Conservation (phyloP, 2,113 vertebrate genomes). For the Macroglossus sobrinus region DNA sequence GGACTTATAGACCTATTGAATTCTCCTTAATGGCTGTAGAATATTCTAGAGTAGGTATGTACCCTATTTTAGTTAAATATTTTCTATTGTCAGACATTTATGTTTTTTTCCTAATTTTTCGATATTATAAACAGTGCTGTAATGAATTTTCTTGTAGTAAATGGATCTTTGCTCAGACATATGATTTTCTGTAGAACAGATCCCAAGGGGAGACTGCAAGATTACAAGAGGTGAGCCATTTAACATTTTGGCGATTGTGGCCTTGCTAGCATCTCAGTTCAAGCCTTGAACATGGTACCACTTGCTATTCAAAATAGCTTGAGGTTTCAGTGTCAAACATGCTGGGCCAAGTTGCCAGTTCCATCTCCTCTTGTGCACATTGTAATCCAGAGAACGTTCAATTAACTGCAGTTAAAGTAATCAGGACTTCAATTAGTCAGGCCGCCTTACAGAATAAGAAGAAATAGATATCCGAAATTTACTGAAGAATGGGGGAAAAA, state of each 20-base stretch:
- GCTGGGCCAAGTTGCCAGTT: not conserved
- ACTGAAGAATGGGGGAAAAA: not conserved
- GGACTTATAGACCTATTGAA: not conserved
- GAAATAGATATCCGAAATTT: not conserved
- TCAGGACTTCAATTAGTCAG: conserved; percentile 27
- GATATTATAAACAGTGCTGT: not conserved
- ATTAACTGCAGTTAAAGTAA: conserved; percentile 50
- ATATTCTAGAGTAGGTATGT: not conserved
- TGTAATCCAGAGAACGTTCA: conserved; percentile 12
- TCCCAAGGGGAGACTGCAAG: not conserved
- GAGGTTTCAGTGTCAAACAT: not conserved
- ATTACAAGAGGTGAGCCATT: not conserved
- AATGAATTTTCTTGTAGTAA: not conserved
- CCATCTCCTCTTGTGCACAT: not conserved
- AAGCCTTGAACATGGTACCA: not conserved
- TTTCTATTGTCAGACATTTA: not conserved
- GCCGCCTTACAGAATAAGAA: conserved; percentile 20
- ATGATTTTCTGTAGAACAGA: not conserved
- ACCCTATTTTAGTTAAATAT: not conserved
- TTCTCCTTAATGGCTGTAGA: not conserved
- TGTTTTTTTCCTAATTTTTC: not conserved
- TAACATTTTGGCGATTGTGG: not conserved
- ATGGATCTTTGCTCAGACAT: not conserved
- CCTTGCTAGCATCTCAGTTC: not conserved
- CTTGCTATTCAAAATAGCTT: not conserved